Evolutionary conservation across 2,888 invertebrate genomes (phyloP), one percentile per base, ranked within the genome.

Genomic region (Trypoxylon attenuatum): DNA sequence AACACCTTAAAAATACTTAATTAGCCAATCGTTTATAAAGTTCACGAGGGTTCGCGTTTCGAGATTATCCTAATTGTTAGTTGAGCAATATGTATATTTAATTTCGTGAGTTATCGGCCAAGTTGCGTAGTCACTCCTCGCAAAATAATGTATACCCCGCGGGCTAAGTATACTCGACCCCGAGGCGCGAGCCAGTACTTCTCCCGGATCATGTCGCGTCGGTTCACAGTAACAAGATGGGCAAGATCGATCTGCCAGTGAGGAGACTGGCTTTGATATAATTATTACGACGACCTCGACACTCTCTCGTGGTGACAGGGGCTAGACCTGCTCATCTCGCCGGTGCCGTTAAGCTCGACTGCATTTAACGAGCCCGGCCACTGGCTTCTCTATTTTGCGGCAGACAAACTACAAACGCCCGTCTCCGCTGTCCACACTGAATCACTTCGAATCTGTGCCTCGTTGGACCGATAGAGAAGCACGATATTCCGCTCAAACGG

Each of bases 231-330:
- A 33, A 13, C n/a, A 33, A 4, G 8, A 4, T 10, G 33, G 33
- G 13, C 33, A 33, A 33, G 33, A 13, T 33, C n/a, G 2, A 56
- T 62, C 53, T 54, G 39, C 50, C 13, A 21, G 43, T 19, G 23
- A 19, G 50, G 58, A 58, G 21, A 50, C 56, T 39, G 41, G 21
- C 25, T 45, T 45, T 56, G 58, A 66, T 66, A 61, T 63, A 73
- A 73, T 73, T 72, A 71, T 58, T 60, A 58, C 50, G 22, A 41
- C 66, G 55, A 62, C 64, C 56, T 57, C 61, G 51, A n/a, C 56
- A 16, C 60, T 39, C 52, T 65, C 52, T 27, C 38, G 50, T 3
- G 33, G 5, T 13, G 1, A 10, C 33, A 33, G 22, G 3, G 5
- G 10, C 29, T 33, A 55, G 29, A 19, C 19, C 25, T 5, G n/a